phyloP scores from a whole-genome alignment of 1,140 invertebrate species.

The Camponotus vicinus region DNA sequence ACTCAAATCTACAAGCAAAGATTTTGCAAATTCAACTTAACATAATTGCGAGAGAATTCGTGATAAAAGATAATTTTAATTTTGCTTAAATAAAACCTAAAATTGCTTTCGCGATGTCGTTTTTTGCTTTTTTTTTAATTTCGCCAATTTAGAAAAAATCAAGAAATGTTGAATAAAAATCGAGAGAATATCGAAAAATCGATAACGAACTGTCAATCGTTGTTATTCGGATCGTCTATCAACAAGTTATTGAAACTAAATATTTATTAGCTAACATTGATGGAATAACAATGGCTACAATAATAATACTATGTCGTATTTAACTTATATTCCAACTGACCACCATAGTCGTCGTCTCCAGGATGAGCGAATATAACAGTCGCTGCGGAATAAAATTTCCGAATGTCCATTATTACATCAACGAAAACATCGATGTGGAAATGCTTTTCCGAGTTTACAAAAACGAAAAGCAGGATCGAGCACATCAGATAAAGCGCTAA shows the following conservation, averaged over 20 bases:
- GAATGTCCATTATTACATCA: constrained; percentile 60
- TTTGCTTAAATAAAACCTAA: not conserved
- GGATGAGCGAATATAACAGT: constrained; percentile 55
- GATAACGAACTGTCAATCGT: too few species aligned
- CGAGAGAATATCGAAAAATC: too few species aligned
- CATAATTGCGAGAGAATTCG: not conserved
- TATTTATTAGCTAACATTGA: not conserved
- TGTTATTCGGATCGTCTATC: too few species aligned
- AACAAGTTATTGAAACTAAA: too few species aligned
- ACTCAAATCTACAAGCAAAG: constrained; percentile 22
- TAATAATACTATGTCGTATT: not conserved
- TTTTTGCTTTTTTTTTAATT: not conserved
- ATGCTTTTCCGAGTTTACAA: not conserved
- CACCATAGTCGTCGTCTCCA: not conserved
- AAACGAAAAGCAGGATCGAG: constrained; percentile 1
- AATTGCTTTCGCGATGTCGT: not conserved
- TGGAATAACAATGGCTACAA: not conserved
- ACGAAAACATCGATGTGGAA: not conserved
- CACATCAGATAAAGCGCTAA: not conserved
- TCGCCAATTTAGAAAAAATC: not conserved
- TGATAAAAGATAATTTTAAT: not conserved
- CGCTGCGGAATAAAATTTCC: constrained; percentile 52
- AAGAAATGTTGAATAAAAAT: not conserved
- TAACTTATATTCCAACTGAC: constrained; percentile 31
- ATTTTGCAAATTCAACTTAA: not conserved